Evolutionary conservation across 2,888 invertebrate genomes (phyloP), one percentile per base, ranked within the genome.

Genomic region (Patella pellucida): DNA sequence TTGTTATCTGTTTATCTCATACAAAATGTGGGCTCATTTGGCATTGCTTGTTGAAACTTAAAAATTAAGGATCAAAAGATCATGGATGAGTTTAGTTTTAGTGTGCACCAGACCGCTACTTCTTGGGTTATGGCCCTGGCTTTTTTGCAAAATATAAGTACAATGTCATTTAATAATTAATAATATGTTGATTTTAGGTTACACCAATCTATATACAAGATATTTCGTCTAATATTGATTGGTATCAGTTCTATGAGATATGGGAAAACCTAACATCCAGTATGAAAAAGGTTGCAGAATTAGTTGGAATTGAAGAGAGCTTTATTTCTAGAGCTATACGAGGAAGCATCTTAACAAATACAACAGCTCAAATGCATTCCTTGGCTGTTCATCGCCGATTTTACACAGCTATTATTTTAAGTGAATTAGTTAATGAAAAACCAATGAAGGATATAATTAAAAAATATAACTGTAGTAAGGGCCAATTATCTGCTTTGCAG

Each of bases 391-490:
- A 92, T 82, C 84, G 85, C 23, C 82, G 92, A 56, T 92, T 92
- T 85, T 92, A 91, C 84, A 90, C 96, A 51, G 95, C 98, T 0
- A 91, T 99, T 76, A 97, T 97, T 0, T 92, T 99, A 76, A 95
- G 96, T 91, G 98, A 99, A 89, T 93, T 99, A 79, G 95, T 99
- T 0, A 95, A 96, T 89, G 99, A 99, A 92, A 93, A 94, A 52
- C 85, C 88, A 9, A 92, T 99, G 72, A 93, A 93, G 75, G 92
- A 93, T 74, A 97, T 97, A 0, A 95, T 96, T n/a, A 89, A 90
- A 14, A 97, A 96, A 90, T 99, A 95, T 89, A 94, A 94, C 84
- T 96, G 96, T 86, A 94, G 95, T 75, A 94, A 97, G 74, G 99
- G 99, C 16, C 94, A 96, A 91, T 92, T 99, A 31, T 99, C 99